Conservation (phyloP, 2,797 vertebrate species). For the Dendrocincla fuliginosa region DNA sequence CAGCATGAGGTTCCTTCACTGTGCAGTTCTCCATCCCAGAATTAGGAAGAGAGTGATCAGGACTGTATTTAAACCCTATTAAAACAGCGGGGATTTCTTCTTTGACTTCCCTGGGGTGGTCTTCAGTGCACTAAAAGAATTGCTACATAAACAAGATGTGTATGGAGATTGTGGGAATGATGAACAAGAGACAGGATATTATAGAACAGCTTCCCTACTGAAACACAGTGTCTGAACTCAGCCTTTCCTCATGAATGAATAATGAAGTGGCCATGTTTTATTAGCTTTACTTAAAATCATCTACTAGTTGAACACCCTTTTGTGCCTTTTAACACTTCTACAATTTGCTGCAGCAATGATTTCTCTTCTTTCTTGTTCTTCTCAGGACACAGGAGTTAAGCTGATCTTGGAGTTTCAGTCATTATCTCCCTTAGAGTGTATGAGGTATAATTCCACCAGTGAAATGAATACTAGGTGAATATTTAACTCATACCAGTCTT, state of each 20-base stretch:
- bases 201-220: conserved; percentile 17
- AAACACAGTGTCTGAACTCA: conserved; percentile 19
- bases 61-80: not conserved
- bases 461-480: conserved; percentile 59
- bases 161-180: conserved; percentile 15
- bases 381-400: conserved; percentile 55
- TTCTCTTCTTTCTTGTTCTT: conserved; percentile 51
- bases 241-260: conserved; percentile 64
- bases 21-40: not conserved
- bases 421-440: conserved; percentile 60
- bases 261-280: conserved; percentile 65
- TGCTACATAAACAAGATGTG: not conserved
- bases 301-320: conserved; percentile 61
- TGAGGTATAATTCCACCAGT: conserved; percentile 62
- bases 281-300: conserved; percentile 68
- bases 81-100: not conserved
- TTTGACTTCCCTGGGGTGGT: not conserved
- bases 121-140: not conserved
- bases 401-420: conserved; percentile 63
- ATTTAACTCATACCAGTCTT: conserved; percentile 32
- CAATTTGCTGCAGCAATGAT: conserved; percentile 48
- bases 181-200: conserved; percentile 61
- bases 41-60: not conserved
- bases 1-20: not conserved
- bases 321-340: conserved; percentile 38